These are phyloP conservation scores for Strix uralensis DNA, from an alignment of 2,113 vertebrate genomes.

Conservation along the genomic window DNA sequence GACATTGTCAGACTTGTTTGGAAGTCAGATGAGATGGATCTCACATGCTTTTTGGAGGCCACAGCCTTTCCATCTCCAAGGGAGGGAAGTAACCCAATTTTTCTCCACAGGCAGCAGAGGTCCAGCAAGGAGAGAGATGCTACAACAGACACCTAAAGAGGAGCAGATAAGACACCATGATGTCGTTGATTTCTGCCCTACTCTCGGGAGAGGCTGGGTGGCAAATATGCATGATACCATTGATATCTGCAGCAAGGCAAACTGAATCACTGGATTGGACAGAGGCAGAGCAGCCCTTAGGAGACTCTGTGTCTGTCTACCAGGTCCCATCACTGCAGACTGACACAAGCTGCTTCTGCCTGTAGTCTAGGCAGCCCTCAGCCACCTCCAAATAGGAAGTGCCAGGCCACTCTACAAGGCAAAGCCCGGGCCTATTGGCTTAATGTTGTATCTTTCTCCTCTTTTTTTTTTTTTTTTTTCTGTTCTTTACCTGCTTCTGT, in stretches of 20 bases:
- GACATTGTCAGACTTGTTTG: too few species aligned
- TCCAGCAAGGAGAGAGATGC: not conserved
- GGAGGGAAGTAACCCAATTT: not conserved
- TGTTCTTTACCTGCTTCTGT: not conserved
- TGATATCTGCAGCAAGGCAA: not conserved
- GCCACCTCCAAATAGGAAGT: not conserved
- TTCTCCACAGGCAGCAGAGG: not conserved
- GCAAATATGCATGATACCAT: not conserved
- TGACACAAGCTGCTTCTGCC: not conserved
- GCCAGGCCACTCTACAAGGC: not conserved
- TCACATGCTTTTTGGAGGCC: not conserved
- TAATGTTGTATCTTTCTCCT: not conserved
- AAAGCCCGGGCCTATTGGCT: not conserved
- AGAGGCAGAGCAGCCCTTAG: not conserved
- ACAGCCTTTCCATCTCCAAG: not conserved
- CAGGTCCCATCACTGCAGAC: not conserved
- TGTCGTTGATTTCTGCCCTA: fast-evolving
- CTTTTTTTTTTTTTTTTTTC: too few species aligned
- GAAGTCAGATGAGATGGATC: not conserved
- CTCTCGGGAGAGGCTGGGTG: not conserved
- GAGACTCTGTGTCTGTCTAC: not conserved
- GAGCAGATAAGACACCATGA: not conserved
- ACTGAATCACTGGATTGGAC: not conserved
- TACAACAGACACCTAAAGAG: not conserved
- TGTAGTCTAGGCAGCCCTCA: not conserved